Base-by-base conservation (phyloP, 2,113 vertebrate genomes). In the Gasterosteus nipponicus region DNA sequence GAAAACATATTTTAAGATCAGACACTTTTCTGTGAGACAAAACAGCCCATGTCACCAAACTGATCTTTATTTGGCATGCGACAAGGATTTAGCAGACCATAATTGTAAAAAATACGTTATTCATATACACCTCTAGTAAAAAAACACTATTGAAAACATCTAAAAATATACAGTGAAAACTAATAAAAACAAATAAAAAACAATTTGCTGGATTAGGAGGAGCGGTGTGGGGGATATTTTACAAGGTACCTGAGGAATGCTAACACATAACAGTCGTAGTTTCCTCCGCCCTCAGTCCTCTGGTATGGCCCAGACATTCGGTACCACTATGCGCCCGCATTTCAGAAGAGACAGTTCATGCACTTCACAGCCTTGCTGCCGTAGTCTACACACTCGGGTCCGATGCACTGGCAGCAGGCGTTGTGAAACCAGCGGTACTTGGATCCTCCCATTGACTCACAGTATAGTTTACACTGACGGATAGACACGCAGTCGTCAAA, bases 401-500 rank as follows among this genome's bases (percentile, higher is more conserved):
- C 98, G 1, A 99, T 95, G 77, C 98, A 99, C 92, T 99, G 97
- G 8, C 98, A 99, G 95, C 98, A 99, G 84, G 98, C 98, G 31
- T 99, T 99, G 92, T 99, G 98, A 84, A 99, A 99, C 98, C 98
- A 99, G 73, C 98, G 96, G 82, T 99, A 99, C 75, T 99, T 99
- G 81, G 98, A 99, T 4, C 97, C 98, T 31, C 98, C 98, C 97
- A 99, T 98, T 69, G 98, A 98, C 92, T 98, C 97, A 0, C 98
- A 99, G 87, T 98, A 99, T 82, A 95, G 95, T 88, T 98, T 99
- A 91, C 98, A 99, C 93, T 99, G 97, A 70, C 97, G 96, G 87
- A 99, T 98, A 60, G 98, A 99, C 93, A 99, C 95, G 86, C 98
- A 99, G 94, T 99, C 98, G 66, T 99, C 97, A 80, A 99, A 98